Evolutionary conservation across 2,797 vertebrate genomes (phyloP).

Genomic region (Sebastes dallii): DNA sequence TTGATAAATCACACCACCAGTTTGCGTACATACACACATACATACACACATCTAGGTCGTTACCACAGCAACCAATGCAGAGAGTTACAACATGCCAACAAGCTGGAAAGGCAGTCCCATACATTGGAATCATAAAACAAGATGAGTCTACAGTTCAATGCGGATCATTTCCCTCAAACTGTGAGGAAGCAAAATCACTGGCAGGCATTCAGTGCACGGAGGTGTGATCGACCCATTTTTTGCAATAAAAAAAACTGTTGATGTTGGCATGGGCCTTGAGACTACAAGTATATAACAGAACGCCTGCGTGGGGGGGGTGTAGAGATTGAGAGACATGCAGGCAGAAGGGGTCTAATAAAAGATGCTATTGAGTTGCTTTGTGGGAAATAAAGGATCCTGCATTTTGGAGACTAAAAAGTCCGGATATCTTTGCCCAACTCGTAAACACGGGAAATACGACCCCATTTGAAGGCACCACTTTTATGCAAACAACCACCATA

Average conservation of each 20-base stretch:
- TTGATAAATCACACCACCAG: slow-evolving; percentile 18
- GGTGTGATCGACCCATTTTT: background rate
- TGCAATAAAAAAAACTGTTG: background rate
- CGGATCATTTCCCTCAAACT: background rate
- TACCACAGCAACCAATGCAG: slow-evolving; percentile 51
- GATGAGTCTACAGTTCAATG: background rate
- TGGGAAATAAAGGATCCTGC: background rate
- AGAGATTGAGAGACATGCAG: background rate
- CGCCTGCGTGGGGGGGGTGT: no score
- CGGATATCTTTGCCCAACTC: background rate
- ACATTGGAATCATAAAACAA: background rate
- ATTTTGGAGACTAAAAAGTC: background rate
- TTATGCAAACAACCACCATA: no score
- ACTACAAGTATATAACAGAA: background rate
- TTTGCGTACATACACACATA: slow-evolving; percentile 28
- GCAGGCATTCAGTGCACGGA: background rate
- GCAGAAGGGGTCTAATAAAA: background rate
- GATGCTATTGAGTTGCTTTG: background rate
- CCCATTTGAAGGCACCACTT: no score
- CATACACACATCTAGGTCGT: slow-evolving; percentile 45
- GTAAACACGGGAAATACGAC: no score
- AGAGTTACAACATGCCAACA: background rate
- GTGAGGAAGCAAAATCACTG: background rate
- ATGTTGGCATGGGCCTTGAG: background rate
- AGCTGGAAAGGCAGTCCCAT: background rate